Base-by-base conservation (phyloP, 2,888 invertebrate species). In the Ommatoiulus sabulosus region DNA sequence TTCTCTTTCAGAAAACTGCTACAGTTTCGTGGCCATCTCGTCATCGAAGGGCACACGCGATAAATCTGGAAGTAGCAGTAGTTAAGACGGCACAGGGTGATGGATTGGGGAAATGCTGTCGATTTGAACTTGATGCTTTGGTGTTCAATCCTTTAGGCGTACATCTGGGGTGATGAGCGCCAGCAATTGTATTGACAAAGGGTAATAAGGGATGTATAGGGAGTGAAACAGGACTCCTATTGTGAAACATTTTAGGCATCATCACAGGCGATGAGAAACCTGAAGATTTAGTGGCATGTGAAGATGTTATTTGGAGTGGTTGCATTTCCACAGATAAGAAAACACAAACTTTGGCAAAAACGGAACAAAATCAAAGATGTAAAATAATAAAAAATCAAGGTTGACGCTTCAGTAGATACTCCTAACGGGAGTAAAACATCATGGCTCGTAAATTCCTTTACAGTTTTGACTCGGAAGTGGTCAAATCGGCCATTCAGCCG, bases 321-420 rank as follows among this genome's bases (percentile, higher is more conserved):
- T 84, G 84, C 35, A 84, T 84, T 84, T 43, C 4, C 24, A 24
- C 84, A 43, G 84, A 43, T 24, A 84, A 44, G 44, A 84, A 84
- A 84, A 84, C 35, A 20, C 44, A 35, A 84, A 84, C 84, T 84
- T 84, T 84, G 84, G 84, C 84, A 84, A 84, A 43, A 57, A 57
- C 57, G 57, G 10, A 57, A 57, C 57, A 57, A 17, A 57, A 57
- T 15, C 57, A 17, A 57, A 57, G 15, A 57, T 17, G 15, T 17
- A 57, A 57, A 57, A 46, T 46, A 84, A 84, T 43, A 84, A 84
- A 84, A 84, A 44, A 43, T 20, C 84, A 84, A 84, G 84, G 84
- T 84, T 84, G 84, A 84, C 84, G 35, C 84, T 35, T 57, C 57
- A 57, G 57, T 17, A 17, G 57, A 10, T 57, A 0, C 57, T 57